Evolutionary conservation across 2,113 vertebrate genomes (phyloP).

Genomic region (Arenaria interpres): DNA sequence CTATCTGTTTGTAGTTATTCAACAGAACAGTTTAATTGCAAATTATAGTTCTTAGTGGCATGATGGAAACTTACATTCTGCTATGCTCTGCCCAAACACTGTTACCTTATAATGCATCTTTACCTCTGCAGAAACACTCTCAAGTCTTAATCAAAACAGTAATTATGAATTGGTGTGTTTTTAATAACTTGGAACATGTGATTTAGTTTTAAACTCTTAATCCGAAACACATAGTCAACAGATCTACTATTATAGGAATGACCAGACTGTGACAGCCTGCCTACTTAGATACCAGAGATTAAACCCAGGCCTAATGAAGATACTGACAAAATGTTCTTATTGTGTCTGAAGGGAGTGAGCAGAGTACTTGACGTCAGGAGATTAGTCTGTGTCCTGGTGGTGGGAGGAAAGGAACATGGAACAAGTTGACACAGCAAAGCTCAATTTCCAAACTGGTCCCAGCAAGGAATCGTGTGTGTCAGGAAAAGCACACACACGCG

Average conservation of each 20-base stretch:
- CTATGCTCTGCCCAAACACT: not conserved
- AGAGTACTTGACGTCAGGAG: not conserved
- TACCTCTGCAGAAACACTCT: not conserved
- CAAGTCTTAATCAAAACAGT: not conserved
- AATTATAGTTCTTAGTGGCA: not conserved
- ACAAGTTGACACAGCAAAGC: not conserved
- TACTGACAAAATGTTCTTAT: not conserved
- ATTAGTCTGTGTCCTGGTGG: too few species aligned
- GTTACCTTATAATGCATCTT: not conserved
- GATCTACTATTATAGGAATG: too few species aligned
- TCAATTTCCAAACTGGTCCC: not conserved
- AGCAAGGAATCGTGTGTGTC: not conserved
- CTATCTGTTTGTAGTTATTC: not conserved
- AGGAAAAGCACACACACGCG: fast-evolving
- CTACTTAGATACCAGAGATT: not conserved
- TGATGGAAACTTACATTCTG: not conserved
- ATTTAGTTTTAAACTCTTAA: not conserved
- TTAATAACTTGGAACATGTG: not conserved
- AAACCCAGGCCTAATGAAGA: not conserved
- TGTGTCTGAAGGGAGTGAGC: not conserved
- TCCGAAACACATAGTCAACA: not conserved
- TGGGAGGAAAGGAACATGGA: not conserved
- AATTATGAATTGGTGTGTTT: not conserved
- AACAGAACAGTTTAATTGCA: not conserved
- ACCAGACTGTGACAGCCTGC: fast-evolving